These are phyloP conservation scores for Felis catus DNA, from an alignment of 2,113 vertebrate genomes.

Conservation along the genomic window F.catus_Fca126_mat1.0 CM031416.1:142889001-142889500, in stretches of 20 bases:
- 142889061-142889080: no score
- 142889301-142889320: neutral
- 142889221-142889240: neutral
- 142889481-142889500: neutral
- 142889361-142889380: no score
- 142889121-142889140: neutral
- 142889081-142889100: neutral
- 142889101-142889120: no score
- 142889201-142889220: rapidly evolving
- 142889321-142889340: neutral
- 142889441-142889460: neutral
- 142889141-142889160: rapidly evolving
- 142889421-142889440: neutral
- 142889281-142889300: neutral
- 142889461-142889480: neutral
- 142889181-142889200: no score
- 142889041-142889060: neutral
- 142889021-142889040: neutral
- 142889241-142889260: neutral
- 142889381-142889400: neutral
- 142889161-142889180: neutral
- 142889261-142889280: neutral
- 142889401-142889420: neutral
- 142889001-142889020: neutral
- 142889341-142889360: neutral